phyloP scores from a whole-genome alignment of 2,113 vertebrate species.

The Oryzias curvinotus region DNA sequence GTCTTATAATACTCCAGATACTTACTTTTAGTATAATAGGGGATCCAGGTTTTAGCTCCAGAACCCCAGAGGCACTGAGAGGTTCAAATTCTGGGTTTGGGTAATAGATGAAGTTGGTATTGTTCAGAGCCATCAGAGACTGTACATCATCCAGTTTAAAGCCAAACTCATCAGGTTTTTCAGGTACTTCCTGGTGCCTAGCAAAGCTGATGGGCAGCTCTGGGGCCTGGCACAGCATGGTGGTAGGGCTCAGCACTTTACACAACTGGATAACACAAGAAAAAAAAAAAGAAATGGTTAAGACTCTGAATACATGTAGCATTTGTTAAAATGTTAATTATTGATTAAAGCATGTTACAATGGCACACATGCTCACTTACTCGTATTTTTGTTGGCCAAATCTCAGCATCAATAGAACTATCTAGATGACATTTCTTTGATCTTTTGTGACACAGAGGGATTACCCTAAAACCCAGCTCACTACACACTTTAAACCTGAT shows the following conservation, averaged over 20 bases:
- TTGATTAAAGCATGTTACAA: no score
- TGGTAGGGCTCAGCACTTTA: constrained; percentile 85
- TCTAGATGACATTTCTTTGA: not conserved
- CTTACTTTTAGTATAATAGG: constrained; percentile 95
- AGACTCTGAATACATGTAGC: no score
- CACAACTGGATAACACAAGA: constrained; percentile 77
- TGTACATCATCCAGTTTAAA: constrained; percentile 95
- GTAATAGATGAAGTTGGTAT: constrained; percentile 93
- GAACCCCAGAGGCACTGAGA: constrained; percentile 86
- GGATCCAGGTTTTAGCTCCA: constrained; percentile 96
- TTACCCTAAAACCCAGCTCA: constrained; percentile 21
- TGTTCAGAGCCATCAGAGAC: constrained; percentile 89
- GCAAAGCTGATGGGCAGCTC: constrained; percentile 82
- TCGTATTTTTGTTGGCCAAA: no score
- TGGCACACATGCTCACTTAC: no score
- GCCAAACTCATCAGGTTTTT: constrained; percentile 93
- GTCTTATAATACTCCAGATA: not conserved
- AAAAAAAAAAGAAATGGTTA: not conserved
- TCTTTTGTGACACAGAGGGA: constrained; percentile 20
- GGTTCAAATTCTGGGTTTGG: constrained; percentile 94
- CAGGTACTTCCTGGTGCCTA: constrained; percentile 82
- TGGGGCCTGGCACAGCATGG: constrained; percentile 95
- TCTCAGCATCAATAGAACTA: no score
- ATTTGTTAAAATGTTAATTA: no score
- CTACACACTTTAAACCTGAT: constrained; percentile 34